Conservation (phyloP, 1,140 invertebrate genomes). For the Nomia melanderi region DNA sequence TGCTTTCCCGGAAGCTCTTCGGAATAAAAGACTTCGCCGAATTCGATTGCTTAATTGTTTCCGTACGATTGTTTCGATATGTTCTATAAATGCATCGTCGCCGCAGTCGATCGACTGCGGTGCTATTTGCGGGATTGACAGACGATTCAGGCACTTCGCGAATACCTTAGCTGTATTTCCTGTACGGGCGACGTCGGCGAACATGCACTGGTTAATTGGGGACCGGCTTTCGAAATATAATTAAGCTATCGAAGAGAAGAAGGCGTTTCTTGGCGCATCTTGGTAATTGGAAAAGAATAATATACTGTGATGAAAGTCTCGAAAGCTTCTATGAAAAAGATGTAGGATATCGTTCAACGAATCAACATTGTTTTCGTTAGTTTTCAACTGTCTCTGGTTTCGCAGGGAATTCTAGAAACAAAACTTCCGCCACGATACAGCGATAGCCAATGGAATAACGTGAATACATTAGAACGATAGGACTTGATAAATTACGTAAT, state of each 20-base stretch:
- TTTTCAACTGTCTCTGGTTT: too few species aligned
- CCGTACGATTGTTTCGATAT: too few species aligned
- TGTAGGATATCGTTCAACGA: too few species aligned
- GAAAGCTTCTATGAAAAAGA: not conserved
- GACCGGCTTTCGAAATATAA: conserved; percentile 2
- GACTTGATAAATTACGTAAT: conserved; percentile 22
- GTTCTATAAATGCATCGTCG: too few species aligned
- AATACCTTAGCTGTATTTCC: not conserved
- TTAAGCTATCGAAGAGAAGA: not conserved
- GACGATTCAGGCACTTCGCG: too few species aligned
- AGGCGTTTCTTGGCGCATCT: conserved; percentile 10
- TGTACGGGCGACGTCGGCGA: conserved; percentile 3
- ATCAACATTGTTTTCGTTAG: too few species aligned
- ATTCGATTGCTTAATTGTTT: too few species aligned
- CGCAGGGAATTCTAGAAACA: too few species aligned
- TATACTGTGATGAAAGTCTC: not conserved
- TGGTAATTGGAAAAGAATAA: not conserved
- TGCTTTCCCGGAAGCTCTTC: too few species aligned
- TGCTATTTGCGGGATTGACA: too few species aligned
- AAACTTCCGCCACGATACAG: not conserved
- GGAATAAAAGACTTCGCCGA: too few species aligned
- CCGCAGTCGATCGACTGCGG: too few species aligned
- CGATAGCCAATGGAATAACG: not conserved
- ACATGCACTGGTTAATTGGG: conserved; percentile 10
- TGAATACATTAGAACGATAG: not conserved